A percentile compares a stretch with the other conserved stretches of the same genome.
Conservation (phyloP, 2,888 invertebrate species). For the Coleophora deauratella region DNA sequence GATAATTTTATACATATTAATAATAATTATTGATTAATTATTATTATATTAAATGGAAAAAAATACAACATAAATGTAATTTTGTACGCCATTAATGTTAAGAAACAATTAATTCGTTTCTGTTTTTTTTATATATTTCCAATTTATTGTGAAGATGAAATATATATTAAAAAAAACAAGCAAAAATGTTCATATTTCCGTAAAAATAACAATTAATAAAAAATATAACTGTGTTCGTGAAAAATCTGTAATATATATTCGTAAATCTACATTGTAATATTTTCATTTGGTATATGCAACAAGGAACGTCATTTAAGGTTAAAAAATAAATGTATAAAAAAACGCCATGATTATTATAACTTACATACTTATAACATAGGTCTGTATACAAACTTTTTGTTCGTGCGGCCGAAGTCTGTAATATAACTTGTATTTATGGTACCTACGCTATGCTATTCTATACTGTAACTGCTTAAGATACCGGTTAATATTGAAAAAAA, state of each 20-base stretch:
- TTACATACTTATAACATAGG: not conserved
- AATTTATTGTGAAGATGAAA: not conserved
- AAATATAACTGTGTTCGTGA: constrained; percentile 20
- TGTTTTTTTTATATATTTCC: constrained; percentile 4
- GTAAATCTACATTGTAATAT: constrained; percentile 19
- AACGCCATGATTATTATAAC: too few relatives aligned
- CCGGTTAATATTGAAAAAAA: constrained; percentile 66
- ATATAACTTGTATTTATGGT: constrained; percentile 19
- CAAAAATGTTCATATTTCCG: constrained; percentile 6
- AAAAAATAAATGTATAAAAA: too few relatives aligned
- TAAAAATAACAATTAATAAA: constrained; percentile 4
- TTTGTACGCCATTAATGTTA: constrained; percentile 42
- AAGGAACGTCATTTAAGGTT: not conserved
- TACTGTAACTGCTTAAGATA: constrained; percentile 65
- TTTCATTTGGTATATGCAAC: constrained; percentile 15
- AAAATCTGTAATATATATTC: constrained; percentile 37
- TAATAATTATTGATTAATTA: too few relatives aligned
- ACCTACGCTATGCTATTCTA: constrained; percentile 50
- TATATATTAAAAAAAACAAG: not conserved
- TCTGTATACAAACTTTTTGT: constrained; percentile 7
- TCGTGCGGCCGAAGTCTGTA: constrained; percentile 14
- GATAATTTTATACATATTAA: too few relatives aligned
- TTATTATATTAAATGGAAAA: constrained; percentile 16
- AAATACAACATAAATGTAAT: constrained; percentile 23
- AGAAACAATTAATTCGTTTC: not conserved